Percentiles rank a stretch among this genome's conserved stretches.
These are phyloP conservation scores for Lasioglossum marginatum DNA, from an alignment of 2,888 invertebrate species.

Conservation along the genomic window DNA sequence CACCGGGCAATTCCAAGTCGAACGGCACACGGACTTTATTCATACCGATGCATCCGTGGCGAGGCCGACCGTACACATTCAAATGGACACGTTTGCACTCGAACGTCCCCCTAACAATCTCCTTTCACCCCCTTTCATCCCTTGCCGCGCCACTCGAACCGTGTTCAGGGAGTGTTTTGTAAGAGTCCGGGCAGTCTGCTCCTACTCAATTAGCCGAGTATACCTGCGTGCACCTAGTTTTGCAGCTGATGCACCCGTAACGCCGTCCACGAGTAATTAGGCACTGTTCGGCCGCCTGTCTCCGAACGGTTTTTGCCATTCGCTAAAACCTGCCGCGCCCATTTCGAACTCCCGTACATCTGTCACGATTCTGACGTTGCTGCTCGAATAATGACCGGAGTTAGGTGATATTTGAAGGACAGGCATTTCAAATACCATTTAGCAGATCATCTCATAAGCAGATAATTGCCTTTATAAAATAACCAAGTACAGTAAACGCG, in stretches of 20 bases:
- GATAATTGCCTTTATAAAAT: not conserved
- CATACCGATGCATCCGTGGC: slow-evolving; percentile 12
- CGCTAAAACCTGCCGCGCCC: slow-evolving; percentile 10
- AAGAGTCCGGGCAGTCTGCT: slow-evolving; percentile 61
- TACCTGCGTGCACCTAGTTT: slow-evolving; percentile 62
- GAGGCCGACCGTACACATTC: not conserved
- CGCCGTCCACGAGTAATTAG: slow-evolving; percentile 69
- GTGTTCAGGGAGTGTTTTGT: slow-evolving; percentile 50
- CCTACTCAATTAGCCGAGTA: slow-evolving; percentile 69
- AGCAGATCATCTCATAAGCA: not conserved
- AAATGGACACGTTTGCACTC: slow-evolving; percentile 26
- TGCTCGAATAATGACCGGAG: not conserved
- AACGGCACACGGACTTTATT: slow-evolving; percentile 8
- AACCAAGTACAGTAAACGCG: no score
- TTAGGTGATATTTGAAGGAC: not conserved
- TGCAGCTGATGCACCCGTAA: slow-evolving; percentile 68
- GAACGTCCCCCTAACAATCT: slow-evolving; percentile 30
- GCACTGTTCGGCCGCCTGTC: slow-evolving; percentile 23
- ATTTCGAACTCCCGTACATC: not conserved
- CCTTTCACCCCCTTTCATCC: not conserved
- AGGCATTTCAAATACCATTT: not conserved
- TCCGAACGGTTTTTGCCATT: slow-evolving; percentile 44
- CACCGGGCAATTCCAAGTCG: slow-evolving; percentile 12
- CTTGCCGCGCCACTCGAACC: slow-evolving; percentile 1
- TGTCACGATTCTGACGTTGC: not conserved